These are phyloP conservation scores for Drosophila albomicans DNA, from an alignment of 1,140 invertebrate species.

Conservation along the genomic window DNA sequence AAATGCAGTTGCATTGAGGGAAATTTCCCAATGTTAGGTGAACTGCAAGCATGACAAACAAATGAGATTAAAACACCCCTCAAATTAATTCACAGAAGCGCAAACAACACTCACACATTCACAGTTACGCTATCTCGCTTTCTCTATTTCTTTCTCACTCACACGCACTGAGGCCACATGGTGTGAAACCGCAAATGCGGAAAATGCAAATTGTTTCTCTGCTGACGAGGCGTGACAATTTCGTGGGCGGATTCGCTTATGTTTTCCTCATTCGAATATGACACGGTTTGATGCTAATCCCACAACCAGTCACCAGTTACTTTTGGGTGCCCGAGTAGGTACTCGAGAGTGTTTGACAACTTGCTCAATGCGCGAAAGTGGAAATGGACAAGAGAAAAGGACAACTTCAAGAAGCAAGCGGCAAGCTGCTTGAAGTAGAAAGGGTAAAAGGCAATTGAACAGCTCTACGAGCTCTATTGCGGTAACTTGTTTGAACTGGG, in stretches of 20 bases:
- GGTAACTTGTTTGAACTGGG: too few species aligned
- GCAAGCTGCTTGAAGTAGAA: not conserved
- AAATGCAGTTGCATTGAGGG: not conserved
- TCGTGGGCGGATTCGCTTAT: conserved; percentile 75
- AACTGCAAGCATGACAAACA: conserved; percentile 32
- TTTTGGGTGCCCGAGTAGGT: conserved; percentile 19
- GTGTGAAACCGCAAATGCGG: conserved; percentile 73
- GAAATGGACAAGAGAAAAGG: not conserved
- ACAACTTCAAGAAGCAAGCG: not conserved
- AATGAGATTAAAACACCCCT: conserved; percentile 78
- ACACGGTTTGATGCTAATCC: conserved; percentile 22
- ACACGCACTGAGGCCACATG: conserved; percentile 25
- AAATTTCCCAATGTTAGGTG: not conserved
- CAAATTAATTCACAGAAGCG: conserved; percentile 74
- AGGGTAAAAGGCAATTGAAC: not conserved
- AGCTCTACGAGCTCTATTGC: not conserved
- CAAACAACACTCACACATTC: conserved; percentile 40
- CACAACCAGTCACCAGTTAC: not conserved
- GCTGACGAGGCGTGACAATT: conserved; percentile 71
- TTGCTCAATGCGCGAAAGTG: conserved; percentile 21
- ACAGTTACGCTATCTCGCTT: conserved; percentile 14
- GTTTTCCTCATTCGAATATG: conserved; percentile 54
- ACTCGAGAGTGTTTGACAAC: conserved; percentile 68
- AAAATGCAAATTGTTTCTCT: conserved; percentile 75
- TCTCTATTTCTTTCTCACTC: conserved; percentile 30